phyloP scores from a whole-genome alignment of 1,140 invertebrate genomes.

The Mamestra configurata region DNA sequence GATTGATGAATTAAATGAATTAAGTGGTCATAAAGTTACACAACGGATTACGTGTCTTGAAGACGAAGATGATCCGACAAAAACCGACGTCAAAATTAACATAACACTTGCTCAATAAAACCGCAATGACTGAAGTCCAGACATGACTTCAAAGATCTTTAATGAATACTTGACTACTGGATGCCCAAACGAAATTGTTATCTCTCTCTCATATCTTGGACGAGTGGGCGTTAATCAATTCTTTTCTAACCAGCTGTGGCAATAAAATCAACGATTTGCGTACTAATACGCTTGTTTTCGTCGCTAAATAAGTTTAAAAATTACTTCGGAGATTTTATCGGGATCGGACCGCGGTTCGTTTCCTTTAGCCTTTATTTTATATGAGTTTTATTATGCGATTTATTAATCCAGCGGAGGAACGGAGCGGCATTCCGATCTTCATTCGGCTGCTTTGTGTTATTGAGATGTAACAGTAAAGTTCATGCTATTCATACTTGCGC shows the following conservation, averaged over 20 bases:
- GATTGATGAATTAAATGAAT: conserved; percentile 44
- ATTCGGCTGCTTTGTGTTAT: conserved; percentile 53
- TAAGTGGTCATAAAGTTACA: conserved; percentile 46
- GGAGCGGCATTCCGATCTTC: conserved; percentile 58
- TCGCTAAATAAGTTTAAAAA: conserved; percentile 65
- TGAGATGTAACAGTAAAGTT: conserved; percentile 55
- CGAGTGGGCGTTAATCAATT: conserved; percentile 60
- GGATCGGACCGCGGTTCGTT: conserved; percentile 52
- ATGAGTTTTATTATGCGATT: conserved; percentile 69
- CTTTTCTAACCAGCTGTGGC: conserved; percentile 52
- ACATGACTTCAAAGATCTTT: neutral
- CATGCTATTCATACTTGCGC: conserved; percentile 28
- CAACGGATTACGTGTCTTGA: neutral
- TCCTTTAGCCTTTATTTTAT: conserved; percentile 64
- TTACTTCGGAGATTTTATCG: conserved; percentile 68
- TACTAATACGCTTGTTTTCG: conserved; percentile 65
- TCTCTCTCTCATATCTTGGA: conserved; percentile 20
- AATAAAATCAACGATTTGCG: conserved; percentile 68
- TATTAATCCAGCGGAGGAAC: conserved; percentile 59
- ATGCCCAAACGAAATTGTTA: neutral
- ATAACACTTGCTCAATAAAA: conserved; percentile 5
- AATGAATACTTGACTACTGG: neutral
- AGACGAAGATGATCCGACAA: neutral
- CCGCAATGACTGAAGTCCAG: neutral
- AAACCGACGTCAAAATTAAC: conserved; percentile 16